Evolutionary conservation across 1,140 invertebrate species (phyloP).

Genomic region (Melanaphis sacchari): DNA sequence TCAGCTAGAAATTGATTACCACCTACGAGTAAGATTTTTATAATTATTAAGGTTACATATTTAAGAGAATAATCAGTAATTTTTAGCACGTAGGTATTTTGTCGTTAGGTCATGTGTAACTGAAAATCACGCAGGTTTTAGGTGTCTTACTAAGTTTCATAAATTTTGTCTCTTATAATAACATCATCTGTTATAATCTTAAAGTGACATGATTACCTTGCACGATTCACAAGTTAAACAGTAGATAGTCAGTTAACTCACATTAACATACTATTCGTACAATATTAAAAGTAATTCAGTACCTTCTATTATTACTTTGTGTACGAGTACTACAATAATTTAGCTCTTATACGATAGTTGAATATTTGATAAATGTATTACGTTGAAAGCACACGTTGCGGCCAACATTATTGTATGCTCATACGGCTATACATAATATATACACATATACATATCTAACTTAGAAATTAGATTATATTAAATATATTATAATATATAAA

Average conservation of each 20-base stretch:
- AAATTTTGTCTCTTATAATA: neutral
- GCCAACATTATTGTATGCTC: neutral
- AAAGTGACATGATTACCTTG: neutral
- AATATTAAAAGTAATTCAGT: neutral
- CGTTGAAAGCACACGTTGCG: neutral
- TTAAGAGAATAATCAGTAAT: neutral
- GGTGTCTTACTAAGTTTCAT: neutral
- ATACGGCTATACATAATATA: too few species aligned
- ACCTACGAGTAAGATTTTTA: neutral
- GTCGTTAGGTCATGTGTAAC: neutral
- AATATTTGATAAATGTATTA: neutral
- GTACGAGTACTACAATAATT: neutral
- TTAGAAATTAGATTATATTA: too few species aligned
- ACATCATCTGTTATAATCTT: slow-evolving; percentile 22
- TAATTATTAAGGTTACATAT: neutral
- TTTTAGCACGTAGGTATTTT: neutral
- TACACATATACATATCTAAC: too few species aligned
- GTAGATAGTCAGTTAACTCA: neutral
- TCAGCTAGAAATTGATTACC: neutral
- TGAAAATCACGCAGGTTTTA: slow-evolving; percentile 24
- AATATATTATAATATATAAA: too few species aligned
- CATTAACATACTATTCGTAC: neutral
- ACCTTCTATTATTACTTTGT: neutral
- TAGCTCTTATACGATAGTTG: neutral
- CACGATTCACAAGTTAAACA: neutral